Evolutionary conservation across 2,888 invertebrate species (phyloP), one percentile per base, ranked within the genome.

Genomic region (Mamestra brassicae): DNA sequence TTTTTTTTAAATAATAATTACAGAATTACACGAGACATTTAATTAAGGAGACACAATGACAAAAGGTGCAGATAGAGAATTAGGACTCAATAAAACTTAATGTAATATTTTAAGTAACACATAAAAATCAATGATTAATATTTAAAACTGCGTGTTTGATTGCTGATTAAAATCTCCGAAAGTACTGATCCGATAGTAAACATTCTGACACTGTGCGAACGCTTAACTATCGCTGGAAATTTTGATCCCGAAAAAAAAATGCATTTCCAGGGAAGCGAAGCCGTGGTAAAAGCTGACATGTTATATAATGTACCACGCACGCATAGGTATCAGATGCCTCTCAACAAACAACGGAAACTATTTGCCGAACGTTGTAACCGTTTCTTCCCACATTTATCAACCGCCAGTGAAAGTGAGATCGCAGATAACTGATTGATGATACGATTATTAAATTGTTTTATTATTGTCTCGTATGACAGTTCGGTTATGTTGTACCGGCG

Each of bases 391-490:
- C 84, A 81, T 74, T 47, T 42, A 75, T 78, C 73, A 78, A 47
- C 34, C 62, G 50, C 17, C 61, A 79, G 87, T 83, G 87, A 87
- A 87, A 87, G 87, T 81, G 64, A 54, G 81, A 82, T 86, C 75
- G 5, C 26, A 63, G 78, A 83, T 86, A 81, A 69, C 47, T 78
- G 85, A 85, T 84, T 75, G 74, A 85, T 84, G 85, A 78, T 81
- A 84, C 68, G 55, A 81, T 81, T 78, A 80, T 78, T 73, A 66
- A 63, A 79, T 80, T 83, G 78, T 81, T 83, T 83, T 80, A 76
- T 77, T 76, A 77, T 76, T 72, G 75, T 74, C 68, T 78, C 80
- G 68, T 80, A 26, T 73, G 83, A 76, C 81, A 81, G 65, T 72
- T 68, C 36, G 34, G 65, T 70, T 82, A 78, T 84, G 78, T 70